Evolutionary conservation across 1,140 invertebrate species (phyloP), one percentile per base, ranked within the genome.

Genomic region (Propsilocerus akamusi): DNA sequence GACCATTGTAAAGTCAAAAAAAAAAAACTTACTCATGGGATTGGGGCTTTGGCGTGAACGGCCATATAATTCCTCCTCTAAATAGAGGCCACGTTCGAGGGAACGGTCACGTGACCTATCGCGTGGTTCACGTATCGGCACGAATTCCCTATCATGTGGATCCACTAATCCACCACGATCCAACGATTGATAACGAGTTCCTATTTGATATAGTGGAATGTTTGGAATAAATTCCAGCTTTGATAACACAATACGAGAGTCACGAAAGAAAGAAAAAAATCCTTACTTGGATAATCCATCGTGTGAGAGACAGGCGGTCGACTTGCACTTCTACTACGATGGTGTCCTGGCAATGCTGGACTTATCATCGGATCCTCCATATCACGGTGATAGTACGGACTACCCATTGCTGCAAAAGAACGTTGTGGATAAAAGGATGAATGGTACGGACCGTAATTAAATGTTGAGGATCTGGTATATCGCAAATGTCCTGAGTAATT

Each of bases 41-140:
- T 60, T 65, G 22, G 86, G 86, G 51, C 84, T 87, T 57, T 86
- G 83, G 49, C 86, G 71, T 48, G 81, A 82, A 53, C 75, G 67
- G 50, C 71, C 68, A 67, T 88, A 88, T 1, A 83, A 63, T 53
- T 83, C 81, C 54, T 84, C 81, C 57, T 84, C 81, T 53, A 81
- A 65, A 56, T 83, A 83, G 25, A 83, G 67, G 4, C 77, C 73
- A 10, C 76, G 65, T 52, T 80, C 78, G 26, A 80, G 59, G 17
- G 76, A 77, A 52, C 78, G 61, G 57, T 80, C 75, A 14, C 77
- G 60, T 49, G 76, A 77, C 49, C 77, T 70, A 55, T 77, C 75
- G 20, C 75, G 61, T 1, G 80, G 76, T 54, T 83, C 80, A 1
- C 83, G 66, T 49, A 87, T 87, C n/a, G 83, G 82, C 53, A 86